Evolutionary conservation across 37 sponge, comb jelly and placozoan genomes (phyloP), one percentile per base, ranked within the genome.

Genomic region (Agelas oroides): DNA sequence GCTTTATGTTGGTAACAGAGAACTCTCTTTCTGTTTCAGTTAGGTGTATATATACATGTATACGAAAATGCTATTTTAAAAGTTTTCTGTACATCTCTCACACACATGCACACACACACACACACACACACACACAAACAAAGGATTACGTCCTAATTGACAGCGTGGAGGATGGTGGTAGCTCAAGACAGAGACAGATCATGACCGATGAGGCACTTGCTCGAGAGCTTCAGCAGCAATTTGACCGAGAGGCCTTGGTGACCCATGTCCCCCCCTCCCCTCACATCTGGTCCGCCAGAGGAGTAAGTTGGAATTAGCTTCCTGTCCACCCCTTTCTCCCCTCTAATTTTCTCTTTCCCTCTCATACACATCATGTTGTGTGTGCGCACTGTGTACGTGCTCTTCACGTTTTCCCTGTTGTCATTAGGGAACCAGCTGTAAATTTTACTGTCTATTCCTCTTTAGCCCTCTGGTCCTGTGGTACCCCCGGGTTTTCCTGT

Each of bases 281-380:
- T 78, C 78, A 46, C 76, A 23, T 28, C 76, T 58, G 13, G 57
- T 55, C 76, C 8, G 13, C 57, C 76, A 20, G 36, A 21, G 21
- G 33, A 6, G 57, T 53, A 8, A 46, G 46, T 46, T 3, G 3
- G 46, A 8, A 46, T 46, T 34, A 24, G 1, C 31, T n/a, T 27
- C 67, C 67, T 66, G 2, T 30, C 28, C 30, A 31, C 1, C 67
- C 31, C 3, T 34, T 30, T 66, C 64, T 13, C 15, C 64, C n/a
- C n/a, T n/a, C n/a, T n/a, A n/a, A n/a, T n/a, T n/a, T n/a, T n/a
- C n/a, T n/a, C n/a, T n/a, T n/a, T n/a, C n/a, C n/a, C n/a, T n/a
- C n/a, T n/a, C n/a, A n/a, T n/a, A n/a, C n/a, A n/a, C n/a, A n/a
- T n/a, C n/a, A n/a, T n/a, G n/a, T n/a, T n/a, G n/a, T n/a, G n/a